These are phyloP conservation scores for Nerophis lumbriciformis DNA, from an alignment of 2,113 vertebrate species.

Conservation along the genomic window DNA sequence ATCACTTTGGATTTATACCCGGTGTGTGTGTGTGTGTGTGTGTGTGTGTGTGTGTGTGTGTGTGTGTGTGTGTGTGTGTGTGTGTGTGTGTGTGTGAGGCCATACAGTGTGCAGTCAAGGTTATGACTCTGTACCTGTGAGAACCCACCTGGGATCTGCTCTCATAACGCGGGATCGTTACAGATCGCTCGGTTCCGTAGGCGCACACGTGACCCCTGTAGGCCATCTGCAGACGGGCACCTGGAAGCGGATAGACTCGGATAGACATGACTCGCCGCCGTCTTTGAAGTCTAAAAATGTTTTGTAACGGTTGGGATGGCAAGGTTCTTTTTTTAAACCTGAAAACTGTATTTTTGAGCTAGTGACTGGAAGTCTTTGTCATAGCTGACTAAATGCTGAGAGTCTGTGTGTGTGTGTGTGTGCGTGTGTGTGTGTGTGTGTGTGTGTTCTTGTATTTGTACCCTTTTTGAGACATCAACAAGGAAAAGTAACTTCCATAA, in stretches of 20 bases:
- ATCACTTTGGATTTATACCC: conserved; percentile 23
- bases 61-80: too few species aligned
- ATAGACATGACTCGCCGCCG: conserved; percentile 12
- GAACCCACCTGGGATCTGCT: conserved; percentile 48
- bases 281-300: neutral
- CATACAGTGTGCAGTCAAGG: conserved; percentile 26
- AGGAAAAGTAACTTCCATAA: too few species aligned
- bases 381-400: too few species aligned
- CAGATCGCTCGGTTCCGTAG: conserved; percentile 32
- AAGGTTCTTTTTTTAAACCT: neutral
- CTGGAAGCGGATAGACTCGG: conserved; percentile 39
- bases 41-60: conserved; percentile 9
- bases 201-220: conserved; percentile 46
- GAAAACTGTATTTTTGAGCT: too few species aligned
- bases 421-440: too few species aligned
- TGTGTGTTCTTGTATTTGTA: too few species aligned
- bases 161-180: conserved; percentile 43
- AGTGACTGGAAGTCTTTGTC: too few species aligned
- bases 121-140: conserved; percentile 30
- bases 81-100: conserved; percentile 4
- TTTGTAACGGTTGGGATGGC: neutral
- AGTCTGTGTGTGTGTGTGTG: too few species aligned
- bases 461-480: too few species aligned
- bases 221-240: conserved; percentile 37
- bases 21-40: too few species aligned